These are phyloP conservation scores for Porphyrio hochstetteri DNA, from an alignment of 2,113 vertebrate species.

Conservation along the genomic window DNA sequence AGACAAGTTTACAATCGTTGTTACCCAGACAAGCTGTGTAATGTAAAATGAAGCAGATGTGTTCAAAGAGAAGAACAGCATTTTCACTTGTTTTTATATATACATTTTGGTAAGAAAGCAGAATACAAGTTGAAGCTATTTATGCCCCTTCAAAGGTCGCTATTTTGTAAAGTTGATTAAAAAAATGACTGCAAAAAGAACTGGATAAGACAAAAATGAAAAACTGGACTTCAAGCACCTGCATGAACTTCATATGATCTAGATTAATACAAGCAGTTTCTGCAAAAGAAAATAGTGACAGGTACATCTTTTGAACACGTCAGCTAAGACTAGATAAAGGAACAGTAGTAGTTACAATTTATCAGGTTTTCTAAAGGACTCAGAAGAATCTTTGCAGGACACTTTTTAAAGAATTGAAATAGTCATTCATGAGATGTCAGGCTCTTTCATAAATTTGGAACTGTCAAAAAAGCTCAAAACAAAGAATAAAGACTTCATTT, in stretches of 20 bases:
- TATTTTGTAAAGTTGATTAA: background rate
- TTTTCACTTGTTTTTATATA: background rate
- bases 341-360: background rate
- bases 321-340: background rate
- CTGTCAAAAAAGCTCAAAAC: background rate
- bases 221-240: background rate
- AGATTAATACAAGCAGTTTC: background rate
- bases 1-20: constrained; percentile 27
- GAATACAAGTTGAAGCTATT: background rate
- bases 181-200: background rate
- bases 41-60: background rate
- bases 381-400: background rate
- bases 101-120: background rate
- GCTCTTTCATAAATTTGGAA: background rate
- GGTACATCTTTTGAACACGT: background rate
- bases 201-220: background rate
- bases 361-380: background rate
- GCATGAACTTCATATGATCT: background rate
- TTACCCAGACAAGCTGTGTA: background rate
- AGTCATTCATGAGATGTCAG: background rate
- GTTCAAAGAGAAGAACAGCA: background rate
- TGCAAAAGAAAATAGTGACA: background rate
- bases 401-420: constrained; percentile 16
- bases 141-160: background rate
- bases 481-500: background rate